Base-by-base conservation (phyloP, 2,113 vertebrate species). In the Phylloscopus trochiloides region DNA sequence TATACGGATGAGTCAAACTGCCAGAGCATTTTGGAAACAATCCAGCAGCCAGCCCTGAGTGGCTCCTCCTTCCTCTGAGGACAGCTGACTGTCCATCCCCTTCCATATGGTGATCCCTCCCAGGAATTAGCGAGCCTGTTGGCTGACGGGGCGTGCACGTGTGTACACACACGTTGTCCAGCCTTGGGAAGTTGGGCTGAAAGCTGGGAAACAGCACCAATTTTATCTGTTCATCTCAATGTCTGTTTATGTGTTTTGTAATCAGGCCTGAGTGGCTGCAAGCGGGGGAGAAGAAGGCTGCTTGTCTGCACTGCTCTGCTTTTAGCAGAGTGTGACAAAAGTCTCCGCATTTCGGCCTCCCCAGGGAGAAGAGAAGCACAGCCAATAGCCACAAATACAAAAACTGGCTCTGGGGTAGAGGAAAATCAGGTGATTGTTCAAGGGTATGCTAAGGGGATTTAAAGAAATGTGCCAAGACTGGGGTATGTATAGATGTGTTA, bases 1-100 rank as follows among this genome's bases (percentile, higher is more conserved):
- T 19, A 18, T 8, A 8, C 0, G 50, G 32, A 79, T 94, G 92
- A 97, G 85, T 90, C 94, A 84, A 94, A 63, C 34, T 57, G 45
- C 77, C 45, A 48, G 31, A 68, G 78, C 50, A 16, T 42, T 73
- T 76, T 61, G 92, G 54, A 85, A 75, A 16, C 26, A 17, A 29
- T 65, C 87, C 91, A 87, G 77, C 84, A 85, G 80, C 15, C 45
- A 2, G 84, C 40, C 76, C 78, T 58, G 87, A 79, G 88, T 86
- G 29, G 77, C 48, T 16, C 63, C 92, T 82, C 74, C 62, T 75
- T 58, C 57, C 70, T 42, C 40, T 28, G 70, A 61, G 62, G 45
- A 10, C 45, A 32, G 83, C 62, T 38, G 1, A 1, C 16, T 7
- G 73, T 32, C 88, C 83, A 9, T 86, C 42, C 71, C 10, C 62